These are phyloP conservation scores for Coracias cyanogaster DNA, from an alignment of 2,797 vertebrate species.

Conservation along the genomic window DNA sequence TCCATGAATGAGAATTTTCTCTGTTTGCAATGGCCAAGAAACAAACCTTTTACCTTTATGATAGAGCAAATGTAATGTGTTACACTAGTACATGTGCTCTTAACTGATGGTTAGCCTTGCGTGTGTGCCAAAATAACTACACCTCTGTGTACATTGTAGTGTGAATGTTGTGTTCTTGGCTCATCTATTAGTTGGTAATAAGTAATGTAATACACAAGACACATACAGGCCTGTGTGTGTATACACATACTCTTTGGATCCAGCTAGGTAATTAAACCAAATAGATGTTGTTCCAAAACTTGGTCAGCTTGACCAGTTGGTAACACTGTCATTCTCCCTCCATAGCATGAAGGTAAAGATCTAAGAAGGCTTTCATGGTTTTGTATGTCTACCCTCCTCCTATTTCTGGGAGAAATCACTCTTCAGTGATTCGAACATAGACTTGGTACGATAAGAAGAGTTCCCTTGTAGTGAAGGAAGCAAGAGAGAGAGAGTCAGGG, in stretches of 20 bases:
- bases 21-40: not conserved
- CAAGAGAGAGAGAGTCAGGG: not conserved
- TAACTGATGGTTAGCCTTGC: not conserved
- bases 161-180: not conserved
- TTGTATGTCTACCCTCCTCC: not conserved
- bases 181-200: not conserved
- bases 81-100: not conserved
- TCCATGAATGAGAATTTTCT: not conserved
- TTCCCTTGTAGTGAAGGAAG: not conserved
- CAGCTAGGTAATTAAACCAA: not conserved
- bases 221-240: not conserved
- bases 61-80: not conserved
- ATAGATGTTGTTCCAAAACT: not conserved
- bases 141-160: not conserved
- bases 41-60: conserved; percentile 1
- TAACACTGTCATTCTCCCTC: not conserved
- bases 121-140: conserved; percentile 12
- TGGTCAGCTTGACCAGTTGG: not conserved
- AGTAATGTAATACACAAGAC: not conserved
- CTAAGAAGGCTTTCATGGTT: not conserved
- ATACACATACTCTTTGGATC: not conserved
- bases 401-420: not conserved
- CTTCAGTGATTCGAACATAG: not conserved
- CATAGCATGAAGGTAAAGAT: not conserved
- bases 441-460: not conserved